A percentile compares a stretch with the other conserved stretches of the same genome.
Evolutionary conservation across 2,888 invertebrate species (phyloP).

Genomic region (Cheiracanthium punctorium): DNA sequence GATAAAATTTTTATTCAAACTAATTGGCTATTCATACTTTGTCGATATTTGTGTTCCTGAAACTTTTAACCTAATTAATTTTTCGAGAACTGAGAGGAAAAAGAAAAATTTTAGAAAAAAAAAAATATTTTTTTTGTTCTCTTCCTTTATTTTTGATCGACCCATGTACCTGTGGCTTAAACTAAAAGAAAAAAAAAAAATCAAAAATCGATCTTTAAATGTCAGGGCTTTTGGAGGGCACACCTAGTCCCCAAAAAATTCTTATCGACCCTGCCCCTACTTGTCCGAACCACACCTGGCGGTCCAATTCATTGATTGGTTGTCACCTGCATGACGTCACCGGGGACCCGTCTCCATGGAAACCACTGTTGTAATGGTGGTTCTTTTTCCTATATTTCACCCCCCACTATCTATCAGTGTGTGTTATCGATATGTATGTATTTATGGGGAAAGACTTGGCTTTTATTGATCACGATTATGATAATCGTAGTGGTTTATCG

Average conservation of each 20-base stretch:
- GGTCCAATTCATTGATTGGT: conserved; percentile 58
- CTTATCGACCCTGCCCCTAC: conserved; percentile 52
- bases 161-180: conserved; percentile 55
- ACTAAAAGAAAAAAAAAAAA: conserved; percentile 22
- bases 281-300: conserved; percentile 67
- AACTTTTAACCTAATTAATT: too few species aligned
- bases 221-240: conserved; percentile 65
- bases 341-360: conserved; percentile 46
- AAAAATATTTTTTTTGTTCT: background rate
- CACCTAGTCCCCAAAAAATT: conserved; percentile 55
- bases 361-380: conserved; percentile 59
- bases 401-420: conserved; percentile 24
- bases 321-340: conserved; percentile 65
- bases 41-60: background rate
- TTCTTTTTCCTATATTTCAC: background rate
- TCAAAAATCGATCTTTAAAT: conserved; percentile 54
- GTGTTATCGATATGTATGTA: conserved; percentile 58
- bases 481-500: conserved; percentile 52
- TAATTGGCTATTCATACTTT: too few species aligned
- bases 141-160: conserved; percentile 31
- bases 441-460: conserved; percentile 57
- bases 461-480: conserved; percentile 60
- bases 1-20: too few species aligned
- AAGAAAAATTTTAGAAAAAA: background rate
- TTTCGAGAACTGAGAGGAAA: too few species aligned